A percentile compares a stretch with the other conserved stretches of the same genome.
Conservation (phyloP, 2,797 vertebrate genomes). For the Hypotaenidia okinawae region DNA sequence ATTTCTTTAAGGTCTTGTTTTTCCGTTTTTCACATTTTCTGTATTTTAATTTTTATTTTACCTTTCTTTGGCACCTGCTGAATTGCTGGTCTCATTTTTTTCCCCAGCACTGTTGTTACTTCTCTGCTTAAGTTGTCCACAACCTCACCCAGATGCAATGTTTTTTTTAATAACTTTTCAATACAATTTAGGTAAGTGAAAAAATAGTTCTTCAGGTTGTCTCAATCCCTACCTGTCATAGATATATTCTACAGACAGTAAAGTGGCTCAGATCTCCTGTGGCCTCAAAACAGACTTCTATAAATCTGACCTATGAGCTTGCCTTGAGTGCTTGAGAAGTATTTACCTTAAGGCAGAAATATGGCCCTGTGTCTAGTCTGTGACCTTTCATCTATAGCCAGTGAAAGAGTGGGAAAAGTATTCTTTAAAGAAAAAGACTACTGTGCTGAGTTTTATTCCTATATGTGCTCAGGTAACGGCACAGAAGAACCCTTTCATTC, state of each 20-base stretch:
- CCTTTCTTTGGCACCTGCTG: neutral
- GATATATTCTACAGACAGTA: neutral
- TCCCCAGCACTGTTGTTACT: neutral
- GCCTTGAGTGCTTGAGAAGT: neutral
- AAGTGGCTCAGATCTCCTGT: neutral
- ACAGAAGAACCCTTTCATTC: neutral
- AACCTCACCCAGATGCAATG: neutral
- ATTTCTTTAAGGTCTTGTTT: neutral
- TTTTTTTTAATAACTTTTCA: neutral
- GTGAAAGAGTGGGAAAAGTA: neutral
- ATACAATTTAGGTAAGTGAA: neutral
- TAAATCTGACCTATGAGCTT: neutral
- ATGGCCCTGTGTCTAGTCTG: neutral
- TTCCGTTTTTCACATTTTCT: neutral
- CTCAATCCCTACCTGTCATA: neutral
- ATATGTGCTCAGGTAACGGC: neutral
- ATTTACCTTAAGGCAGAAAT: conserved; percentile 15
- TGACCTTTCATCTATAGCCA: neutral
- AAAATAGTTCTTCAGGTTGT: neutral
- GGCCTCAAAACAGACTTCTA: neutral
- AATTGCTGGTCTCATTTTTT: neutral
- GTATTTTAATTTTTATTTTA: neutral
- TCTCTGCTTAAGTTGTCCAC: neutral
- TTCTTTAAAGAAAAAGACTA: neutral
- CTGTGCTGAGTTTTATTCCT: neutral